These are phyloP conservation scores for Gobio gobio DNA, from an alignment of 2,113 vertebrate species.

Conservation along the genomic window DNA sequence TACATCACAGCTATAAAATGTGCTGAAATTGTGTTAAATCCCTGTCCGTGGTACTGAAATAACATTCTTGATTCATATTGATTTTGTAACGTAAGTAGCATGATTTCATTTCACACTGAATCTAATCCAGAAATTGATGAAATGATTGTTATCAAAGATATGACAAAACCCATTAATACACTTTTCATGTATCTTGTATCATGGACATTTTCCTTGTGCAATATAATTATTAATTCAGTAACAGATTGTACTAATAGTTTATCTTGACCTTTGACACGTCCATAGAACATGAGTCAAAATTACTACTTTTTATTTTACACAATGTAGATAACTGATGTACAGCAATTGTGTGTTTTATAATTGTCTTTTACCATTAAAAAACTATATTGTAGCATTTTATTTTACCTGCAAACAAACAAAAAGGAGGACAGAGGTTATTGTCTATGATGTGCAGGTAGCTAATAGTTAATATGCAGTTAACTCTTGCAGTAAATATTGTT, in stretches of 20 bases:
- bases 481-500: background rate
- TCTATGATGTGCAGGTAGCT: background rate
- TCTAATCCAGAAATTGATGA: background rate
- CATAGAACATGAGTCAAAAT: too few relatives aligned
- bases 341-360: background rate
- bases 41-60: conserved; percentile 9
- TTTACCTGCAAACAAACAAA: background rate
- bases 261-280: background rate
- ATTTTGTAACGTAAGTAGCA: background rate
- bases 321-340: background rate
- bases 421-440: background rate
- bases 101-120: background rate
- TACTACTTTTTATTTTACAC: too few relatives aligned
- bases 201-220: background rate
- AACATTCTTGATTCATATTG: background rate
- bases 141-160: background rate
- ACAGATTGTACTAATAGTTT: background rate
- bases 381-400: background rate
- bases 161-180: background rate
- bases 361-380: background rate
- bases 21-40: background rate
- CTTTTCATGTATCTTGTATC: background rate
- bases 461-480: background rate
- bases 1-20: too few relatives aligned
- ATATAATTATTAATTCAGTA: background rate